Evolutionary conservation across 2,113 vertebrate genomes (phyloP).

Genomic region (Bagarius yarrelli): DNA sequence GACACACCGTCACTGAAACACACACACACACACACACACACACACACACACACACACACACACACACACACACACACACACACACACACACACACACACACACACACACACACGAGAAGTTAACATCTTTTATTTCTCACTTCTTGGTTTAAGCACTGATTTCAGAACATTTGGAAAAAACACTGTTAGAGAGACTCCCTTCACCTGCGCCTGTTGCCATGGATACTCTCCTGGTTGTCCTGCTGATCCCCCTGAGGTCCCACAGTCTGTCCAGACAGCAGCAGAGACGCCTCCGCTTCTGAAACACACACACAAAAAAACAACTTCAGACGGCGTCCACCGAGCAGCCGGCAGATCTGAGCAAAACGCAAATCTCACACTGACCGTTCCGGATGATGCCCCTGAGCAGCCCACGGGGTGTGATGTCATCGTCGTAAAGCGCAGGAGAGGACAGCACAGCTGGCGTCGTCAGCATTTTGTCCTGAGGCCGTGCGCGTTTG

Average conservation of each 20-base stretch:
- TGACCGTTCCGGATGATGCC: conserved; percentile 70
- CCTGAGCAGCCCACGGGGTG: conserved; percentile 68
- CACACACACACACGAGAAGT: too few species aligned
- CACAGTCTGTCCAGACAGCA: conserved; percentile 53
- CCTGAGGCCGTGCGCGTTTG: conserved; percentile 28
- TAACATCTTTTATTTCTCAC: too few species aligned
- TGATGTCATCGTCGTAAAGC: conserved; percentile 59
- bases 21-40: conserved; percentile 22
- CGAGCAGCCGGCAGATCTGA: too few species aligned
- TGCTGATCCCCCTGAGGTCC: conserved; percentile 35
- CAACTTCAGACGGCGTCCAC: neutral
- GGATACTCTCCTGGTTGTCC: conserved; percentile 36
- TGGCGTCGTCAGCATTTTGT: neutral
- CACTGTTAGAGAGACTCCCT: too few species aligned
- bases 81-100: neutral
- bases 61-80: neutral
- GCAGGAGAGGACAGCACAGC: conserved; percentile 19
- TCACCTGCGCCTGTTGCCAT: conserved; percentile 57
- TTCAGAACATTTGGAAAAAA: too few species aligned
- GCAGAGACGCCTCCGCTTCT: conserved; percentile 66
- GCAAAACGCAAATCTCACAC: neutral
- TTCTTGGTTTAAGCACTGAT: too few species aligned
- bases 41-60: too few species aligned
- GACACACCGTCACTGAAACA: conserved; percentile 63
- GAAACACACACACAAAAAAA: conserved; percentile 32